Base-by-base conservation (phyloP, 2,113 vertebrate species). In the Centropus bengalensis region DNA sequence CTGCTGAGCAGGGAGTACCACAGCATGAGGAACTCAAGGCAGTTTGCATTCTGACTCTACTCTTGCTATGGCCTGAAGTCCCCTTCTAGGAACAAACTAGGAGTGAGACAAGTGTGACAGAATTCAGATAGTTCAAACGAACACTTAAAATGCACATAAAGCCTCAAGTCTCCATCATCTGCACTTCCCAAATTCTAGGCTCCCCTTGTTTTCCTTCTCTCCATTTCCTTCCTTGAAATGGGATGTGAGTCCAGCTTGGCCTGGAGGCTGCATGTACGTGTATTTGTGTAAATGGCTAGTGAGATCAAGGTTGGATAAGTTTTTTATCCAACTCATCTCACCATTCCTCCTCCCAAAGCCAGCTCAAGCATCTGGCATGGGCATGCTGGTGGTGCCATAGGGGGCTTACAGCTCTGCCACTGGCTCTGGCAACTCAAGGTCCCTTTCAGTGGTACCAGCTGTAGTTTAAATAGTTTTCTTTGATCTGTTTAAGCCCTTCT, bases 321-420 rank as follows among this genome's bases (percentile, higher is more conserved):
- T 89, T 84, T 45, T 62, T 22, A 21, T 5, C 12, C 24, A 68
- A 5, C 7, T 78, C 23, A 5, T 60, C 47, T 70, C 75, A 78
- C 9, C 3, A 26, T 54, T 87, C 45, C 68, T 93, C 30, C 24
- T 93, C 10, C 9, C 49, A 58, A 33, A 67, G 17, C 12, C 52
- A 58, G 21, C 13, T 36, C 22, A 12, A 5, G 16, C 8, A 9
- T 27, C 5, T 24, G n/a, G 22, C 42, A 66, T 0, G 1, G n/a
- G 14, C 0, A 1, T 0, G 0, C 30, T 38, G 30, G 19, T 38
- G 32, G 36, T 56, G 27, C 24, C 75, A 22, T 0, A 22, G 28
- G 33, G 17, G 32, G 18, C 5, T 20, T 52, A 42, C 9, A 76
- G 20, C 18, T 77, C 67, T 94, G 32, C 38, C 1, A 1, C 38